Conservation (phyloP, 1,140 invertebrate genomes). For the Heterodera schachtii region DNA sequence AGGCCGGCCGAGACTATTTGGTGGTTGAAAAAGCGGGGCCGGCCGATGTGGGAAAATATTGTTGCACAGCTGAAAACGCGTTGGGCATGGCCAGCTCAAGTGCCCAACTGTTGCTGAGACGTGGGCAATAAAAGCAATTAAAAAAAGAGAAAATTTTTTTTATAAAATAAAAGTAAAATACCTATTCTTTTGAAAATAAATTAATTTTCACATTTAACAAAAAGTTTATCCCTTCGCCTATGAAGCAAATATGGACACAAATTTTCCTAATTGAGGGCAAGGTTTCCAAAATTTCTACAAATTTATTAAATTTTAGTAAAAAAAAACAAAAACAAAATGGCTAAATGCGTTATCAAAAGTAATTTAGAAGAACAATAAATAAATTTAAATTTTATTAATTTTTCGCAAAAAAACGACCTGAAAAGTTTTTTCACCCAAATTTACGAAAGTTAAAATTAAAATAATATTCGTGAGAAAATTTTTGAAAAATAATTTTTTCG, state of each 20-base stretch:
- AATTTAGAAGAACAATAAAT: too few species aligned
- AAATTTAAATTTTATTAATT: too few species aligned
- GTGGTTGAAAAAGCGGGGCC: conserved; percentile 30
- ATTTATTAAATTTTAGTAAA: too few species aligned
- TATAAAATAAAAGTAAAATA: neutral
- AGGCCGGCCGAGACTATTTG: conserved; percentile 54
- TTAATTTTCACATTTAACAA: too few species aligned
- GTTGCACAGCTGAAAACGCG: conserved; percentile 68
- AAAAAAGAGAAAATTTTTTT: neutral
- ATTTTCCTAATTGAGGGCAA: too few species aligned
- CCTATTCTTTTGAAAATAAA: conserved; percentile 9
- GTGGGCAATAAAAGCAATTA: conserved; percentile 15
- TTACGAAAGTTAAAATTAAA: neutral
- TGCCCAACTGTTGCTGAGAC: conserved; percentile 64
- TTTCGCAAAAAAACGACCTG: neutral
- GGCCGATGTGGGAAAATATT: conserved; percentile 59
- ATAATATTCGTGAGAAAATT: neutral
- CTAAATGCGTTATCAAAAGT: too few species aligned
- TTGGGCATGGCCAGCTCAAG: conserved; percentile 69
- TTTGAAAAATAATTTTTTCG: neutral
- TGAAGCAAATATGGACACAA: too few species aligned
- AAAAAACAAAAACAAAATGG: too few species aligned
- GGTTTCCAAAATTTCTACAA: too few species aligned
- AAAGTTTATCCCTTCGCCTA: too few species aligned
- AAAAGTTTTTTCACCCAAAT: conserved; percentile 1